These are phyloP conservation scores for Heterochromis multidens DNA, from an alignment of 2,113 vertebrate species.

Conservation along the genomic window DNA sequence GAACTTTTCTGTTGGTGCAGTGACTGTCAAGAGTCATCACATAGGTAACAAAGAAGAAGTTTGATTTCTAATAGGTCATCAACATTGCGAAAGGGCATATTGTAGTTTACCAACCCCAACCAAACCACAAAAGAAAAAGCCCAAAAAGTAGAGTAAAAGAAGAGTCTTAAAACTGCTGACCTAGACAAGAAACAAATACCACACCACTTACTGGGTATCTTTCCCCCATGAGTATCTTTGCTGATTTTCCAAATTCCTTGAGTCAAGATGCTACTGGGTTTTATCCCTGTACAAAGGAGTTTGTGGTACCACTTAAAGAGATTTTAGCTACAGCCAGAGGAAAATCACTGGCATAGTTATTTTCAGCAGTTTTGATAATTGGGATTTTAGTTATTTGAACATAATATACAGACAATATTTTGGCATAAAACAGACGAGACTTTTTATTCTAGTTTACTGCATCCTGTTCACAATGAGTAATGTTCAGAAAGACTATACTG, in stretches of 20 bases:
- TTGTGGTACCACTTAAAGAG: not conserved
- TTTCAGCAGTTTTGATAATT: not conserved
- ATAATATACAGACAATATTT: not conserved
- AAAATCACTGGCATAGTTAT: not conserved
- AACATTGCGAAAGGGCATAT: not conserved
- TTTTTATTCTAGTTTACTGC: not conserved
- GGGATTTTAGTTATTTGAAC: not conserved
- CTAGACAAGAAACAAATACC: not conserved
- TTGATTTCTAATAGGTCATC: not conserved
- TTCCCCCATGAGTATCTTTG: not conserved
- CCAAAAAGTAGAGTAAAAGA: accelerated
- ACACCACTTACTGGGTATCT: not conserved
- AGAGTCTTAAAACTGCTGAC: accelerated
- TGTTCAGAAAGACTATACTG: not conserved
- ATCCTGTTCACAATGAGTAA: not conserved
- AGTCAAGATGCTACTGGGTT: not conserved
- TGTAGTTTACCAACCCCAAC: not conserved
- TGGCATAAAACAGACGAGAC: not conserved
- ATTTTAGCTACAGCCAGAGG: too few species aligned
- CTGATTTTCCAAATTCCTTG: too few species aligned
- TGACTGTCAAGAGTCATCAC: not conserved
- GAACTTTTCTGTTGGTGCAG: accelerated
- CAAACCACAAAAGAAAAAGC: not conserved
- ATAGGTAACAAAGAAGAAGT: not conserved
- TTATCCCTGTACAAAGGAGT: not conserved